Percentiles rank a stretch among this genome's conserved stretches.
Evolutionary conservation across 2,888 invertebrate species (phyloP).

Genomic region (Leistus spinibarbis): DNA sequence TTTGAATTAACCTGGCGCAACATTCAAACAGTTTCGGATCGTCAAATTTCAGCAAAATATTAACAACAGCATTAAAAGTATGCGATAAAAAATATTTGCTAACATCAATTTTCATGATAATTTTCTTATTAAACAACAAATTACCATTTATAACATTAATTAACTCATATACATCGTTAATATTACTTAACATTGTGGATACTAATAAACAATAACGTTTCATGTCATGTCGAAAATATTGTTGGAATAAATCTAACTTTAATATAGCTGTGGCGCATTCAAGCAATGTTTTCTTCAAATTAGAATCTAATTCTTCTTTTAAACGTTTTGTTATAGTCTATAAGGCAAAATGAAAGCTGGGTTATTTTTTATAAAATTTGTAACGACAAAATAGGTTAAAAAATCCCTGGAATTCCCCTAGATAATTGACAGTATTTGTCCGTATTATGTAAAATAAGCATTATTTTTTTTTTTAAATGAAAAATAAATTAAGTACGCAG

Average conservation of each 20-base stretch:
- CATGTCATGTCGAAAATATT: slow-evolving; percentile 48
- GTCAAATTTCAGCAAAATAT: slow-evolving; percentile 42
- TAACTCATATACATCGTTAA: slow-evolving; percentile 37
- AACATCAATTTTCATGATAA: slow-evolving; percentile 43
- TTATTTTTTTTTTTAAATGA: background rate
- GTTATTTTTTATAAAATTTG: background rate
- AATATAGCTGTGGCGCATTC: slow-evolving; percentile 36
- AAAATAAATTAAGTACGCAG: background rate
- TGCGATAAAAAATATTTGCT: slow-evolving; percentile 43
- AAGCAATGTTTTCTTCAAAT: slow-evolving; percentile 9
- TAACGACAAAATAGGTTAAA: background rate
- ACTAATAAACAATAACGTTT: slow-evolving; percentile 47
- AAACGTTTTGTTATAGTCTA: slow-evolving; percentile 24
- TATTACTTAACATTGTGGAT: slow-evolving; percentile 42
- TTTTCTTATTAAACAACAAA: slow-evolving; percentile 43
- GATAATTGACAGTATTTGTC: too few relatives aligned
- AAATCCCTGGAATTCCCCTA: background rate
- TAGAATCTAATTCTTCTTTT: background rate
- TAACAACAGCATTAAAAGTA: slow-evolving; percentile 43
- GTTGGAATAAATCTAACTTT: slow-evolving; percentile 46
- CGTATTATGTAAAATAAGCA: background rate
- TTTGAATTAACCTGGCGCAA: slow-evolving; percentile 45
- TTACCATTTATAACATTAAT: slow-evolving; percentile 43
- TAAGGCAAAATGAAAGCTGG: too few relatives aligned
- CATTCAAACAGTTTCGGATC: slow-evolving; percentile 43